A percentile compares a stretch with the other conserved stretches of the same genome.
phyloP scores from a whole-genome alignment of 2,797 vertebrate species.

The Schizopygopsis pylzovi region DNA sequence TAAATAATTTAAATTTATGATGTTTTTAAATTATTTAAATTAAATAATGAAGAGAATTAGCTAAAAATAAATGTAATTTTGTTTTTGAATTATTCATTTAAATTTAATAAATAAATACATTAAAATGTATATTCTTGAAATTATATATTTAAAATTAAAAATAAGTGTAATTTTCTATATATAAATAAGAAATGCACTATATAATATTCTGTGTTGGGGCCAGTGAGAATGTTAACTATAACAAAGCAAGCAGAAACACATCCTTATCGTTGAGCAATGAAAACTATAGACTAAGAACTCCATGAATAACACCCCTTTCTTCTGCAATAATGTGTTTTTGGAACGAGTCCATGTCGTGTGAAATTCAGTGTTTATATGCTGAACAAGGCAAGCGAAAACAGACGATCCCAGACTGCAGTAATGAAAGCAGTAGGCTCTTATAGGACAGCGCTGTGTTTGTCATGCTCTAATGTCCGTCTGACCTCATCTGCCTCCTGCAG shows the following conservation, averaged over 20 bases:
- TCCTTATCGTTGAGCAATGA: neutral
- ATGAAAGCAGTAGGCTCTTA: neutral
- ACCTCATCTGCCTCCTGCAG: slow-evolving; percentile 68
- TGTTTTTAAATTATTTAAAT: neutral
- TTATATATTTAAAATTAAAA: too few relatives aligned
- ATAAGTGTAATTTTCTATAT: neutral
- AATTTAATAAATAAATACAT: neutral
- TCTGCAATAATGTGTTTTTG: neutral
- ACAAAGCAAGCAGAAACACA: neutral
- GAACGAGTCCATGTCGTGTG: neutral
- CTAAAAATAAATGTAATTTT: too few relatives aligned
- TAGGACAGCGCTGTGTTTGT: neutral
- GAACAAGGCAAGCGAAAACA: neutral
- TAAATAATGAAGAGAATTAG: too few relatives aligned
- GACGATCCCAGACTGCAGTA: neutral
- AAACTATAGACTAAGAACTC: neutral
- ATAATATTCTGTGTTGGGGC: neutral
- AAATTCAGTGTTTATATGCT: neutral
- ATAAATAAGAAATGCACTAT: neutral
- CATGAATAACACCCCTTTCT: neutral
- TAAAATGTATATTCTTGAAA: neutral
- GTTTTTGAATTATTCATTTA: too few relatives aligned
- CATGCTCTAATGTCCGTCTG: neutral
- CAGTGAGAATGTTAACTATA: neutral
- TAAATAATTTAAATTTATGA: too few relatives aligned